Evolutionary conservation across 2,888 invertebrate species (phyloP), one percentile per base, ranked within the genome.

Genomic region (Trichogramma dendrolimi): DNA sequence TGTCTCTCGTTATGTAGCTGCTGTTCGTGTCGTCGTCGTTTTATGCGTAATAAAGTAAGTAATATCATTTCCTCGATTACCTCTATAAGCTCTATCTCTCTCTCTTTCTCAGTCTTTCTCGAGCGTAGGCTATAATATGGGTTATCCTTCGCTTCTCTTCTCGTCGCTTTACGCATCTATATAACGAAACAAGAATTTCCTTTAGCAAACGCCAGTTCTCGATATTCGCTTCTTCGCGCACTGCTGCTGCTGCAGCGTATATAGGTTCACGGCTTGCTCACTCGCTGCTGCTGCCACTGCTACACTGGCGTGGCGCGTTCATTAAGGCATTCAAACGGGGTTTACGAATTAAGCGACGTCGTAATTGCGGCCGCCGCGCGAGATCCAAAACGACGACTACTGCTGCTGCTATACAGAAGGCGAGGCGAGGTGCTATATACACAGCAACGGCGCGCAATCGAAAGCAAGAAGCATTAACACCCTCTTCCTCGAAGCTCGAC

Each of bases 291-390:
- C 27, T 27, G 27, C 60, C 65, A 60, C 68, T 67, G 67, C 65
- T 66, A 58, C 64, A 67, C 60, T 61, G 55, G 65, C 65, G 60
- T 63, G 46, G 62, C 62, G 65, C 69, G 67, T 68, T 69, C 69
- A 68, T 69, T 68, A 70, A 71, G 67, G 67, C 68, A 69, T 69
- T 68, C 71, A 67, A 69, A 68, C 68, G 65, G 27, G 27, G 71
- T 68, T 70, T 70, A 70, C 69, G 70, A 71, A 71, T 72, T 71
- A 69, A 69, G 63, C 68, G 67, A 63, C 64, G 61, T 54, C 68
- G 68, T 70, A 71, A 72, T 72, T 70, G 68, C 69, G 68, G 68
- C 27, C 27, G 59, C 63, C 64, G 60, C 66, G 48, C 48, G 63
- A 63, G 27, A 69, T 67, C 68, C 66, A 67, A 68, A 69, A 69